A percentile compares a stretch with the other conserved stretches of the same genome.
These are phyloP conservation scores for Galemys pyrenaicus DNA, from an alignment of 2,113 vertebrate genomes.

Conservation along the genomic window DNA sequence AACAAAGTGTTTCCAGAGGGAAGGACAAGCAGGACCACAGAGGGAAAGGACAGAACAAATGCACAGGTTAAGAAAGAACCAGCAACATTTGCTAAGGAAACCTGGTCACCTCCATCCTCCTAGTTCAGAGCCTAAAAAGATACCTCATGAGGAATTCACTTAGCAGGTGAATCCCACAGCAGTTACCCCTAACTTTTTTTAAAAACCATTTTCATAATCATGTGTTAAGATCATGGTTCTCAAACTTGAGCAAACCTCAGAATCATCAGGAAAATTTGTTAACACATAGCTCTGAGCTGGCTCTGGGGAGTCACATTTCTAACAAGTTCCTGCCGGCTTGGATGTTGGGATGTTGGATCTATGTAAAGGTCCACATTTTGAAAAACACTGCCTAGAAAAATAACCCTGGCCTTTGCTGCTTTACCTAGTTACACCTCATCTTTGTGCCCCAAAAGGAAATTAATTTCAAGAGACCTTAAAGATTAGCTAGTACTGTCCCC, in stretches of 20 bases:
- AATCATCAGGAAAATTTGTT: not conserved
- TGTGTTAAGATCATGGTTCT: not conserved
- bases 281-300: not conserved
- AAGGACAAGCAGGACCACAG: not conserved
- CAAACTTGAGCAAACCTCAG: not conserved
- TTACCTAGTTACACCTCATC: not conserved
- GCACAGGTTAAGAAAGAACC: not conserved
- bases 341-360: no score
- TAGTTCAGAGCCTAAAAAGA: accelerated
- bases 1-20: not conserved
- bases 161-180: not conserved
- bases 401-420: not conserved
- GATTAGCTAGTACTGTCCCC: not conserved
- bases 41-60: not conserved
- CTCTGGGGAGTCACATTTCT: not conserved
- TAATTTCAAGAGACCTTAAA: not conserved
- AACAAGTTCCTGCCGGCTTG: not conserved
- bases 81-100: not conserved
- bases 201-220: not conserved
- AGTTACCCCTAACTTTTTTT: not conserved
- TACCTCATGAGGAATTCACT: not conserved
- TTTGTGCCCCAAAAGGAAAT: not conserved
- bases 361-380: not conserved
- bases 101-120: accelerated
- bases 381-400: not conserved